Evolutionary conservation across 2,888 invertebrate genomes (phyloP).

Genomic region (Maniola hyperantus): DNA sequence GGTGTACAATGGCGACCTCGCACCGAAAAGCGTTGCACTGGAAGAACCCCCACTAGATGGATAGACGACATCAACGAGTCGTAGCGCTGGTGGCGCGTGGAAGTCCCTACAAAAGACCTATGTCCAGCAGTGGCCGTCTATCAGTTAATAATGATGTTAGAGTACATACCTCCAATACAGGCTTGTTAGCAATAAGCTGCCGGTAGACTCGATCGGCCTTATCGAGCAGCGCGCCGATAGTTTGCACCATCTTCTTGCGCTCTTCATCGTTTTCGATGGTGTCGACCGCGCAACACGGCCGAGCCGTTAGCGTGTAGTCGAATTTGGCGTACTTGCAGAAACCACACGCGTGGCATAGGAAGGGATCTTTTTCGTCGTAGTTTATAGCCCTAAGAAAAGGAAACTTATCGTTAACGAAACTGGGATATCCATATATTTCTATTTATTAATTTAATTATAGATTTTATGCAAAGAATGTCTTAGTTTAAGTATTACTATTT

Average conservation of each 20-base stretch:
- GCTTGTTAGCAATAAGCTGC: constrained; percentile 94
- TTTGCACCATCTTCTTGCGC: constrained; percentile 95
- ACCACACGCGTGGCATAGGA: constrained; percentile 98
- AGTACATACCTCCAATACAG: constrained; percentile 88
- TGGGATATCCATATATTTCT: too few relatives aligned
- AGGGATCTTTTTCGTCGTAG: constrained; percentile 99
- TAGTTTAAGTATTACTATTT: too few relatives aligned
- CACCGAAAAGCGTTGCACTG: too few relatives aligned
- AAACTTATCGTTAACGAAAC: not conserved
- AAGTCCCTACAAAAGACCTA: too few relatives aligned
- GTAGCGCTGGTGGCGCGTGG: too few relatives aligned
- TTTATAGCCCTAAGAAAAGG: constrained; percentile 91
- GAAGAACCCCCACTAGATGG: too few relatives aligned
- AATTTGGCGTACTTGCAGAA: constrained; percentile 99
- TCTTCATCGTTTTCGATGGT: constrained; percentile 99
- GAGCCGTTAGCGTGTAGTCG: constrained; percentile 95
- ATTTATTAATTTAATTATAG: too few relatives aligned
- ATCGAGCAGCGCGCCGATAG: constrained; percentile 94
- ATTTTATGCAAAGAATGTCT: too few relatives aligned
- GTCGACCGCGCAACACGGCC: constrained; percentile 97
- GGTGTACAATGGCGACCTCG: too few relatives aligned
- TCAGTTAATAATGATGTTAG: too few relatives aligned
- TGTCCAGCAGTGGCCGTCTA: too few relatives aligned
- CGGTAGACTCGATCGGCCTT: constrained; percentile 97
- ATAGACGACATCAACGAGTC: too few relatives aligned